Evolutionary conservation across 2,888 invertebrate species (phyloP).

Genomic region (Anticlea derivata): DNA sequence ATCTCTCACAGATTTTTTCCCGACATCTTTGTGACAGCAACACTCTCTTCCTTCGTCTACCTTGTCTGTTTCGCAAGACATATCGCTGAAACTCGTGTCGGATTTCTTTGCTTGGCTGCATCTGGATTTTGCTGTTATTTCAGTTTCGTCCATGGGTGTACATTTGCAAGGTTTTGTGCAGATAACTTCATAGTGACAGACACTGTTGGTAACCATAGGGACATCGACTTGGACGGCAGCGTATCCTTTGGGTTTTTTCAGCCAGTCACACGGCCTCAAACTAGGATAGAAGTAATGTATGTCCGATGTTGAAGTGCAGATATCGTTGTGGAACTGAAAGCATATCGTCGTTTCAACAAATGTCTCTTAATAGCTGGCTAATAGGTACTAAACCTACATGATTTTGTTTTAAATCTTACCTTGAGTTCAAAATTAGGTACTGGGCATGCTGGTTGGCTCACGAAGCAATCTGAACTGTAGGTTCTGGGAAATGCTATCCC

Average conservation of each 20-base stretch:
- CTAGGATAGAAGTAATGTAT: constrained; percentile 65
- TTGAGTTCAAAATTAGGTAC: constrained; percentile 12
- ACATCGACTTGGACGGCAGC: constrained; percentile 51
- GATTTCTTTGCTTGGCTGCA: constrained; percentile 6
- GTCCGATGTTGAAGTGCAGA: constrained; percentile 70
- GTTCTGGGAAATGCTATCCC: constrained; percentile 10
- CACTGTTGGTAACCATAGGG: constrained; percentile 32
- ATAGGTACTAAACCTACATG: no score
- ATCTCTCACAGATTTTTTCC: constrained; percentile 8
- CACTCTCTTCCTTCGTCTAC: constrained; percentile 3
- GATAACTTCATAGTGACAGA: constrained; percentile 34
- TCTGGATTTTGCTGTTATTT: constrained; percentile 9
- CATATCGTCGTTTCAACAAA: neutral
- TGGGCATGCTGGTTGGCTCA: constrained; percentile 8
- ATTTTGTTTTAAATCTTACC: neutral
- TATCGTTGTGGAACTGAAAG: constrained; percentile 73
- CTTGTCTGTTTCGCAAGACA: constrained; percentile 24
- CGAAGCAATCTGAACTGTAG: constrained; percentile 15
- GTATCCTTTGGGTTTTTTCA: constrained; percentile 30
- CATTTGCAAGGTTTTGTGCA: constrained; percentile 47
- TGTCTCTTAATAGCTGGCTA: no score
- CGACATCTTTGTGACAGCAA: neutral
- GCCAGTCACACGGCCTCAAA: constrained; percentile 41
- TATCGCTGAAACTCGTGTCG: constrained; percentile 17
- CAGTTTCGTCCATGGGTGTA: constrained; percentile 14